A percentile compares a stretch with the other conserved stretches of the same genome.
phyloP scores from a whole-genome alignment of 2,113 vertebrate species.

The Pao palembangensis region DNA sequence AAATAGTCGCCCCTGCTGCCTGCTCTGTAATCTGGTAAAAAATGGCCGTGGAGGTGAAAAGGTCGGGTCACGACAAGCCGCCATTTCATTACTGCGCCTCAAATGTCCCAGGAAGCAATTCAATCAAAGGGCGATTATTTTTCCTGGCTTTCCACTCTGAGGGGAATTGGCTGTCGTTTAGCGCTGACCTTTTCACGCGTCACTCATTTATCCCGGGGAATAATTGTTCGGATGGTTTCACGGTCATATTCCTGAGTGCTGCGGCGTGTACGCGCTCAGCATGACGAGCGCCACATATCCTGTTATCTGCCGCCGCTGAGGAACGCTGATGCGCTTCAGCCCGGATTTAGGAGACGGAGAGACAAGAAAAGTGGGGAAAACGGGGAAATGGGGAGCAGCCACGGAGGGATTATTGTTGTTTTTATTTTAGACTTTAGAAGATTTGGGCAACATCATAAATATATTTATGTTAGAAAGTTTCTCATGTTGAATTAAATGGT shows the following conservation, averaged over 20 bases:
- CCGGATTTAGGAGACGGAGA: no score
- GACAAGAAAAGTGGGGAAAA: no score
- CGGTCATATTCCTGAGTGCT: constrained; percentile 71
- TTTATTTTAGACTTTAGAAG: no score
- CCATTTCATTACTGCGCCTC: constrained; percentile 73
- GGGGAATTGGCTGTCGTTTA: constrained; percentile 60
- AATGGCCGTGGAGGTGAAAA: constrained; percentile 48
- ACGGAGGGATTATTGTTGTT: no score
- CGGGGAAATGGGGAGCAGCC: no score
- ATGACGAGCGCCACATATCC: constrained; percentile 49
- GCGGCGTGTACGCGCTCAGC: constrained; percentile 10
- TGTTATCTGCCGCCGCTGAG: constrained; percentile 42
- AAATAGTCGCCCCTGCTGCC: constrained; percentile 63
- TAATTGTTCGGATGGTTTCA: constrained; percentile 63
- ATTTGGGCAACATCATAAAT: no score
- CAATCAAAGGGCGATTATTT: constrained; percentile 70
- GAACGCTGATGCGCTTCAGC: not conserved
- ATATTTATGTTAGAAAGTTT: no score
- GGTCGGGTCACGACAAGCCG: constrained; percentile 66
- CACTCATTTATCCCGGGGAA: constrained; percentile 55
- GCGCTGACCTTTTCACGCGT: constrained; percentile 61
- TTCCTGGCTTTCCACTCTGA: constrained; percentile 60
- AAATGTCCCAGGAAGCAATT: constrained; percentile 68
- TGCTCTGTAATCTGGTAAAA: constrained; percentile 68
- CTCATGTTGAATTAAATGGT: no score